Conservation (phyloP, 92 coral and sea anemone species). For the Desmophyllum pertusum region DNA sequence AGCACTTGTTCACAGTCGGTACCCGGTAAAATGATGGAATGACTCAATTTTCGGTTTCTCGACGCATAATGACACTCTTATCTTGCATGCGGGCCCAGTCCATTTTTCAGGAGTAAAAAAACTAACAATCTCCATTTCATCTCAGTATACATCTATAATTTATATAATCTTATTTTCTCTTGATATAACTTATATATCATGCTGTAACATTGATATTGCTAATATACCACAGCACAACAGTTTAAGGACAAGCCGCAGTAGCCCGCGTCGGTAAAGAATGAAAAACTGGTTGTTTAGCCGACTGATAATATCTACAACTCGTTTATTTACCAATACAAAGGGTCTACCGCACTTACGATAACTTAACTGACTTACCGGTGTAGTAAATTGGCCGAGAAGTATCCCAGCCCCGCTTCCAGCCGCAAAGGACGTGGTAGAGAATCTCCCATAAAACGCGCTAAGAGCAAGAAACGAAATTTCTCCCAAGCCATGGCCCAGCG, state of each 20-base stretch:
- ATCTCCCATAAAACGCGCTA: conserved; percentile 73
- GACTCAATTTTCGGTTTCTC: too few species aligned
- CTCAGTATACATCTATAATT: background rate
- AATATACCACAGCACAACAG: too few species aligned
- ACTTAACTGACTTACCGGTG: conserved; percentile 54
- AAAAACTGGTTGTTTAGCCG: background rate
- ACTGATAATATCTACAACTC: background rate
- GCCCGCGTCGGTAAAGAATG: too few species aligned
- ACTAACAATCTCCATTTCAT: background rate
- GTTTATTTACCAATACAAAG: background rate
- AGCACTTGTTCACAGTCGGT: too few species aligned
- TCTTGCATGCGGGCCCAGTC: too few species aligned
- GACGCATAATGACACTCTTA: too few species aligned
- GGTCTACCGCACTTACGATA: background rate
- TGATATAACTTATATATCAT: background rate
- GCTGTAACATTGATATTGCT: background rate
- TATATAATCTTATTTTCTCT: too few species aligned
- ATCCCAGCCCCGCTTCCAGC: conserved; percentile 93
- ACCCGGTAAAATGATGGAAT: too few species aligned
- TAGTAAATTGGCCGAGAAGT: conserved; percentile 73
- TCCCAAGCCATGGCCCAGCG: conserved; percentile 83
- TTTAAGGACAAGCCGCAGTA: too few species aligned
- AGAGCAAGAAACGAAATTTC: conserved; percentile 83
- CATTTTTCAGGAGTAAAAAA: background rate
- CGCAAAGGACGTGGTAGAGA: conserved; percentile 75